Percentiles rank a stretch among this genome's conserved stretches.
Evolutionary conservation across 1,140 invertebrate genomes (phyloP).

Genomic region (Scaptomyza graminum): DNA sequence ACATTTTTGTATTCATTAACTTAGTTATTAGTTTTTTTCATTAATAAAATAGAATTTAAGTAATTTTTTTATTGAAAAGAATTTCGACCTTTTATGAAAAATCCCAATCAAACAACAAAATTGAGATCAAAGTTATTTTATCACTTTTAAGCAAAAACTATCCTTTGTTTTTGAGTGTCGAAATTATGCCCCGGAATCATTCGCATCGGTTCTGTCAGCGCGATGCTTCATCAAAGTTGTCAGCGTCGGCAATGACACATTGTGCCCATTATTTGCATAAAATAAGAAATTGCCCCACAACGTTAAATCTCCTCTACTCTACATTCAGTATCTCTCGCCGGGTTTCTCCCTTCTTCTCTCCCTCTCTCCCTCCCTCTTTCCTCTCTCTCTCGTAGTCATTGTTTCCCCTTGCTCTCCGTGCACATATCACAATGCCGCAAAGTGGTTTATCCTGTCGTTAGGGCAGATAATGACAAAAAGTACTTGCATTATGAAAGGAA

Average conservation of each 20-base stretch:
- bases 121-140: too few relatives aligned
- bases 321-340: not conserved
- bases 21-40: too few relatives aligned
- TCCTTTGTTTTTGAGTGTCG: not conserved
- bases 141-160: too few relatives aligned
- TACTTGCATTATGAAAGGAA: slow-evolving; percentile 10
- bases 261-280: slow-evolving; percentile 79
- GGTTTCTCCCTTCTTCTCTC: not conserved
- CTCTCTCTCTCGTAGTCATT: not conserved
- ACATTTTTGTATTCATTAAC: too few relatives aligned
- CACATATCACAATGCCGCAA: slow-evolving; percentile 41
- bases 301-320: not conserved
- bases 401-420: not conserved
- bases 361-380: not conserved
- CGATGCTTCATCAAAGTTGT: slow-evolving; percentile 70
- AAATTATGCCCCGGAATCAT: slow-evolving; percentile 9
- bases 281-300: slow-evolving; percentile 12
- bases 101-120: too few relatives aligned
- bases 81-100: too few relatives aligned
- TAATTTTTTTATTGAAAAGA: too few relatives aligned
- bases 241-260: slow-evolving; percentile 70
- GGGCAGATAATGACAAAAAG: slow-evolving; percentile 20
- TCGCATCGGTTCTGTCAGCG: slow-evolving; percentile 46
- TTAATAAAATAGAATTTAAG: too few relatives aligned
- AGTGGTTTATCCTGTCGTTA: slow-evolving; percentile 70